These are phyloP conservation scores for Crocuta crocuta DNA, from an alignment of 2,113 vertebrate species.

Conservation along the genomic window DNA sequence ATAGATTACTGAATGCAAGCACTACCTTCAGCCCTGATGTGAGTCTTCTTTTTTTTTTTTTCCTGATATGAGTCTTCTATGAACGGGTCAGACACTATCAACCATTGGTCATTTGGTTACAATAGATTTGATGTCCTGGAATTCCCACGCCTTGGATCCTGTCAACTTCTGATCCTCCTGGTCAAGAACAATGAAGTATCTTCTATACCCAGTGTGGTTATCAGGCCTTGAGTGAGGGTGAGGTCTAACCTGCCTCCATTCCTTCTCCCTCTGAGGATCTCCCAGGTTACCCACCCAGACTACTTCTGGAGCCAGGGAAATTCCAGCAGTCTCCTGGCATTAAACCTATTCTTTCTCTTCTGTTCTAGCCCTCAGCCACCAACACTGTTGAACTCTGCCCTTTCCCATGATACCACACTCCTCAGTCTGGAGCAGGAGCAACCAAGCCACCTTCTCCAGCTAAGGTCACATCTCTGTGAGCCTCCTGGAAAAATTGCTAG, in stretches of 20 bases:
- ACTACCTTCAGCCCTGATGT: background rate
- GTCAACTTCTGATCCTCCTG: background rate
- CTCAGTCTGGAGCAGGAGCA: background rate
- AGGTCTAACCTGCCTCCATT: background rate
- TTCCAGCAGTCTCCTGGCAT: background rate
- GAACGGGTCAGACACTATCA: background rate
- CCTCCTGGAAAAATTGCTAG: conserved; percentile 21
- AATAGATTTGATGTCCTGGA: background rate
- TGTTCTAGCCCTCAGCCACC: background rate
- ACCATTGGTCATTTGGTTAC: background rate
- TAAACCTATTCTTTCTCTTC: background rate
- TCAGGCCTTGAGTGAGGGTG: background rate
- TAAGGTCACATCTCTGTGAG: conserved; percentile 4
- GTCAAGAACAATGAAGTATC: background rate
- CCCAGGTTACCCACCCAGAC: background rate
- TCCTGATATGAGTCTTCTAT: background rate
- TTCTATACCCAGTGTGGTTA: background rate
- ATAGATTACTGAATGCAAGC: background rate
- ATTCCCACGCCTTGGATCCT: background rate
- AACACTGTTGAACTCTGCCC: background rate
- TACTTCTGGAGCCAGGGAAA: background rate
- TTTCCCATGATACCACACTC: background rate
- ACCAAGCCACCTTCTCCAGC: conserved; percentile 15
- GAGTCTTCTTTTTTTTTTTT: too few relatives aligned
- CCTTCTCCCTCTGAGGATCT: background rate